Base-by-base conservation (phyloP, 2,888 invertebrate genomes). In the Anorthoa munda region DNA sequence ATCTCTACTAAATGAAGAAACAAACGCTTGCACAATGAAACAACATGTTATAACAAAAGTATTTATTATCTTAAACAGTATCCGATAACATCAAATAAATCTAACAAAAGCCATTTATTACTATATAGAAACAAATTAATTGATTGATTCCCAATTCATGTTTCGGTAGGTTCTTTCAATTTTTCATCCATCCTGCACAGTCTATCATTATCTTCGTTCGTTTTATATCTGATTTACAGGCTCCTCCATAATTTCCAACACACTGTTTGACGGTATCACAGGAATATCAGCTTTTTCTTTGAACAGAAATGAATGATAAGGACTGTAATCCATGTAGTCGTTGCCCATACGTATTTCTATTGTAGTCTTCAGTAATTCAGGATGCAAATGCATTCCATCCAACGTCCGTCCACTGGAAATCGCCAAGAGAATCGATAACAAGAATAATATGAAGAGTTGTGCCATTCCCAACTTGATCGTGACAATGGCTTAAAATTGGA, bases 301-400 rank as follows among this genome's bases (percentile, higher is more conserved):
- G 15, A 87, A 79, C n/a, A 68, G 66, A 46, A 80, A 80, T 17
- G 84, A 78, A 81, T 88, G 83, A 4, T 91, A 91, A 0, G 92
- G 92, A 72, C 90, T 91, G 70, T 91, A 94, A 77, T 95, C 94
- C 78, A 94, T 89, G 67, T 94, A 94, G 72, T 94, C 93, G 70
- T 94, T 94, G 12, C 93, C 93, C 39, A 79, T 81, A 15, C 88
- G 84, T 12, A 93, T 77, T 73, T 91, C 89, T 15, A 87, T 70
- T 7, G 84, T 81, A 18, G 88, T 91, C 78, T 95, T 95, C 68
- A 95, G 65, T 55, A 90, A 79, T 82, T 95, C 95, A 21, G 95
- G 94, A 65, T 90, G 90, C 45, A 95, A 85, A 59, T 87, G 85
- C 50, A 94, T 75, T 21, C 95, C 95, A 65, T 93, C 90, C 3